A percentile compares a stretch with the other conserved stretches of the same genome.
Evolutionary conservation across 2,113 vertebrate species (phyloP).

Genomic region (Oreocharis arfaki): DNA sequence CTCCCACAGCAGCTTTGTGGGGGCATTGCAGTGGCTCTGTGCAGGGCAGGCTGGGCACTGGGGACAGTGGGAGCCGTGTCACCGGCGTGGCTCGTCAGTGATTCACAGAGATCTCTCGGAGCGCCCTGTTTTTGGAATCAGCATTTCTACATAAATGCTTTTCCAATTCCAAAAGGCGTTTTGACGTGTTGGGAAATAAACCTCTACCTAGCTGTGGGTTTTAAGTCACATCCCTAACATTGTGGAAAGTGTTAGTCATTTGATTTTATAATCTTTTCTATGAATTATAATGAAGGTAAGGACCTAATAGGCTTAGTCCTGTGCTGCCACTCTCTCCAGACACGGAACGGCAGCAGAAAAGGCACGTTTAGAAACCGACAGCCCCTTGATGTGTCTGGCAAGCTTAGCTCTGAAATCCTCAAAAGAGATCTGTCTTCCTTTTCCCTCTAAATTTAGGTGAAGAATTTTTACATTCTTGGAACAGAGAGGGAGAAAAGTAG

Average conservation of each 20-base stretch:
- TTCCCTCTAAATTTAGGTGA: conserved; percentile 54
- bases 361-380: conserved; percentile 3
- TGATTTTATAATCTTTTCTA: conserved; percentile 36
- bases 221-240: conserved; percentile 20
- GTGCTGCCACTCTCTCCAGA: conserved; percentile 42
- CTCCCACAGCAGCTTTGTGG: background rate
- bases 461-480: conserved; percentile 12
- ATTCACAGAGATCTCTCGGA: background rate
- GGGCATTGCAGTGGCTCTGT: background rate
- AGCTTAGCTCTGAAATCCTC: conserved; percentile 48
- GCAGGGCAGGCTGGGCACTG: background rate
- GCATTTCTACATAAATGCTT: conserved; percentile 36
- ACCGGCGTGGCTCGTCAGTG: background rate
- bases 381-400: conserved; percentile 45
- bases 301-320: conserved; percentile 56
- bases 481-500: conserved; percentile 22
- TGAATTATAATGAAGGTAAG: conserved; percentile 31
- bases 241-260: conserved; percentile 18
- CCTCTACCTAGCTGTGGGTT: conserved; percentile 32
- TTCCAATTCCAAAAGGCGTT: conserved; percentile 15
- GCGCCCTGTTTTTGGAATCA: conserved; percentile 13
- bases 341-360: background rate
- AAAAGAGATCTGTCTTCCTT: conserved; percentile 20
- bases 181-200: conserved; percentile 20
- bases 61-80: background rate